Conservation (phyloP, 2,797 vertebrate genomes). For the Pteropus rufus region DNA sequence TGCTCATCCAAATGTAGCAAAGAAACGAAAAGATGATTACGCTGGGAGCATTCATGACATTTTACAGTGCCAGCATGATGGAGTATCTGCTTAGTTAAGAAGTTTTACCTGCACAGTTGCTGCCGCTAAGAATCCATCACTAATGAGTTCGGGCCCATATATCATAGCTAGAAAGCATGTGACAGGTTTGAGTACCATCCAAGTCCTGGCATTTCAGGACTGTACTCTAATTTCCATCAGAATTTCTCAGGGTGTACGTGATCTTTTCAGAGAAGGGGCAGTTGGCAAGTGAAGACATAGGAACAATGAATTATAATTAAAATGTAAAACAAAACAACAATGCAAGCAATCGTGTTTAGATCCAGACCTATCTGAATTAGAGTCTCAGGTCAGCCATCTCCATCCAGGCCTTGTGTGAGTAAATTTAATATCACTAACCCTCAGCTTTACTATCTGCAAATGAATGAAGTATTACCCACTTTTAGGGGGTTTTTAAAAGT, state of each 20-base stretch:
- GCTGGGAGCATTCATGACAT: conserved; percentile 38
- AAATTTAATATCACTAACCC: not conserved
- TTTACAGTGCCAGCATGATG: conserved; percentile 61
- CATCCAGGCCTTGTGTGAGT: not conserved
- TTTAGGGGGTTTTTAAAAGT: not conserved
- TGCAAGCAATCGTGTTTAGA: not conserved
- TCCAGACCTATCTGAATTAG: not conserved
- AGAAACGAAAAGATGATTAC: conserved; percentile 20
- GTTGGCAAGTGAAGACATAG: not conserved
- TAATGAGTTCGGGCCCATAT: conserved; percentile 56
- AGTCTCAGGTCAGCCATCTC: not conserved
- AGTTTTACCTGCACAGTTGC: conserved; percentile 56
- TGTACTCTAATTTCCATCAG: not conserved
- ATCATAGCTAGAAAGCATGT: conserved; percentile 56
- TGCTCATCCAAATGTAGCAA: conserved; percentile 38
- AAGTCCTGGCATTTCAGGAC: conserved; percentile 40
- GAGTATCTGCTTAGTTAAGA: conserved; percentile 66
- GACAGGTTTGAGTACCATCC: conserved; percentile 45
- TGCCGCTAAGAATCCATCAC: conserved; percentile 48
- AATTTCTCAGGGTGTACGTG: not conserved
- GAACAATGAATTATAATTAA: not conserved
- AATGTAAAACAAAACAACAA: not conserved
- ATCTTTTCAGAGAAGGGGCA: not conserved
- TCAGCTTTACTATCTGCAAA: not conserved
- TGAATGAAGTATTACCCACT: not conserved